These are phyloP conservation scores for Boleophthalmus pectinirostris DNA, from an alignment of 2,113 vertebrate species.

Conservation along the genomic window DNA sequence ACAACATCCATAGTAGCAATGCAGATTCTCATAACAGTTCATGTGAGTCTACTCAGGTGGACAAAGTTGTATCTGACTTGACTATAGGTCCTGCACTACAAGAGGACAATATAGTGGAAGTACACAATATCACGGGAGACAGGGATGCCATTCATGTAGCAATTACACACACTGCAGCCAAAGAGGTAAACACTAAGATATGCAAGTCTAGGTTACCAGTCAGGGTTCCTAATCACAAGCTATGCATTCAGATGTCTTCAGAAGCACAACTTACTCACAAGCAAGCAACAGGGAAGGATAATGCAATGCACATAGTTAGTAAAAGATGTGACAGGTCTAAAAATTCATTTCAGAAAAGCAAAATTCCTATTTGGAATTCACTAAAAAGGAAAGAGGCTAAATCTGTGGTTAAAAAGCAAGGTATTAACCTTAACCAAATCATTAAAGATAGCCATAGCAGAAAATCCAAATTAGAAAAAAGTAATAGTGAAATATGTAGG, in stretches of 20 bases:
- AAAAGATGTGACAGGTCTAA: conserved; percentile 76
- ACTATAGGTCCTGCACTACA: conserved; percentile 74
- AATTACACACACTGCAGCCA: conserved; percentile 76
- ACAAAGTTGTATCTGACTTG: conserved; percentile 78
- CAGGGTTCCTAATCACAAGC: conserved; percentile 79
- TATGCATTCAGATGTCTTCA: conserved; percentile 73
- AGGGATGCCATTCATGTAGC: conserved; percentile 73
- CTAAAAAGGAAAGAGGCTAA: conserved; percentile 72
- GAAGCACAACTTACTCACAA: conserved; percentile 73
- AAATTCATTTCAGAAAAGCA: conserved; percentile 81
- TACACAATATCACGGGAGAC: conserved; percentile 71
- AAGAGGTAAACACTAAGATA: conserved; percentile 78
- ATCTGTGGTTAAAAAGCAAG: conserved; percentile 77
- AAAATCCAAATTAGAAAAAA: conserved; percentile 37
- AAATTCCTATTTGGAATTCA: conserved; percentile 87
- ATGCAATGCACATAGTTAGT: conserved; percentile 54
- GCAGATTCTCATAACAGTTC: conserved; percentile 74
- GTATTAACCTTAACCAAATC: conserved; percentile 74
- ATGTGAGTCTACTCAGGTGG: conserved; percentile 58
- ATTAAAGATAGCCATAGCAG: conserved; percentile 81
- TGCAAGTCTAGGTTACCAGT: conserved; percentile 91
- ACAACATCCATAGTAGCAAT: conserved; percentile 78
- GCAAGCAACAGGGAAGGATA: conserved; percentile 37
- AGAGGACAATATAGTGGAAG: conserved; percentile 71
- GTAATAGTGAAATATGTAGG: conserved; percentile 74